A percentile compares a stretch with the other conserved stretches of the same genome.
Evolutionary conservation across 2,888 invertebrate genomes (phyloP).

Genomic region (Biston betularia): DNA sequence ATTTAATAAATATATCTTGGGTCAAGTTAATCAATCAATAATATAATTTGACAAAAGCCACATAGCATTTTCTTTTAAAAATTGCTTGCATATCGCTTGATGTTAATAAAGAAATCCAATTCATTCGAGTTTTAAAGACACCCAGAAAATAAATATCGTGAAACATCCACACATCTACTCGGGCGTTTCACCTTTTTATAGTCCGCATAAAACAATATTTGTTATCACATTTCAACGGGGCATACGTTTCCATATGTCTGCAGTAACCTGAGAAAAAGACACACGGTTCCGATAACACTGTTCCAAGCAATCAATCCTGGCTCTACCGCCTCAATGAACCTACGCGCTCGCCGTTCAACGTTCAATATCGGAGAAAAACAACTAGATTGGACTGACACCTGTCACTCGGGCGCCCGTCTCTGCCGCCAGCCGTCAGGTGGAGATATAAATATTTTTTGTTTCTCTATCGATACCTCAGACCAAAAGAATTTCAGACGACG

Average conservation of each 20-base stretch:
- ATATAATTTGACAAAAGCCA: no score
- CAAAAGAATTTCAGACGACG: no score
- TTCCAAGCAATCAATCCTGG: slow-evolving; percentile 26
- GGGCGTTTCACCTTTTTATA: no score
- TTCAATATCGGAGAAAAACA: slow-evolving; percentile 28
- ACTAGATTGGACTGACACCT: slow-evolving; percentile 25
- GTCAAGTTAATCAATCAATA: no score
- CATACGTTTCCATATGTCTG: not conserved
- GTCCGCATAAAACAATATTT: no score
- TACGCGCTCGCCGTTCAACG: slow-evolving; percentile 13
- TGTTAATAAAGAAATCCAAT: no score
- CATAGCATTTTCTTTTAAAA: no score
- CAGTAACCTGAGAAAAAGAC: not conserved
- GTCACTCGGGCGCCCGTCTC: slow-evolving; percentile 13
- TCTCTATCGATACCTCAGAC: not conserved
- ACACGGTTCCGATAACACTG: slow-evolving; percentile 4
- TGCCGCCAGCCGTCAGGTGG: slow-evolving; percentile 10
- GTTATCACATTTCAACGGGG: not conserved
- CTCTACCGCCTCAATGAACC: slow-evolving; percentile 12
- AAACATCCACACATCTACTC: no score
- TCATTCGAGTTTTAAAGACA: no score
- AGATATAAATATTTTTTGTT: not conserved
- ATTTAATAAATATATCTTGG: no score
- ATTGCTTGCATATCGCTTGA: no score
- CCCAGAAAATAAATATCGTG: no score